Base-by-base conservation (phyloP, 2,888 invertebrate genomes). In the Caenorhabditis uteleia region DNA sequence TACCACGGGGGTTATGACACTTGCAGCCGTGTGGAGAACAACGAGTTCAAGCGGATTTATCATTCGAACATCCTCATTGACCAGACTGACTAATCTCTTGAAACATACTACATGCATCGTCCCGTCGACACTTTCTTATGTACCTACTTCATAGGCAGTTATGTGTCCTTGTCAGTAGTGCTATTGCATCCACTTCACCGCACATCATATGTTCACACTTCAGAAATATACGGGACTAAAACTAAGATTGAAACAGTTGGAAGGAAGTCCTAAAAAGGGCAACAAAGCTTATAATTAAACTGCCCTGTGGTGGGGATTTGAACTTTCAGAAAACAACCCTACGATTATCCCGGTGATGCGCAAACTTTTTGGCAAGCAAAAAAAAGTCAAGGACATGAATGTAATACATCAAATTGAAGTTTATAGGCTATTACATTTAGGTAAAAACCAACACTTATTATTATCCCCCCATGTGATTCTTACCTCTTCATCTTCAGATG, bases 401-500 rank as follows among this genome's bases (percentile, higher is more conserved):
- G n/a, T n/a, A n/a, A n/a, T n/a, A n/a, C n/a, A n/a, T n/a, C n/a
- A n/a, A n/a, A n/a, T n/a, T n/a, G n/a, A n/a, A n/a, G n/a, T n/a
- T n/a, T n/a, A n/a, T n/a, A n/a, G n/a, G n/a, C n/a, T n/a, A n/a
- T n/a, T n/a, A n/a, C n/a, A n/a, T n/a, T n/a, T n/a, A n/a, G n/a
- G n/a, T n/a, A n/a, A n/a, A n/a, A n/a, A n/a, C n/a, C n/a, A n/a
- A n/a, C n/a, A n/a, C n/a, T n/a, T n/a, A n/a, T n/a, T n/a, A n/a
- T n/a, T n/a, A n/a, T n/a, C n/a, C n/a, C n/a, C n/a, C 7, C 8
- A 34, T 14, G n/a, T 14, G 12, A 25, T 29, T n/a, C 42, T 42
- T 38, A 77, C 77, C 70, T 73, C 57, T 42, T 53, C 69, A 20
- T 71, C 68, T 21, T 74, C 68, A 38, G 56, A 55, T 12, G 61